Percentiles rank a stretch among this genome's conserved stretches.
phyloP scores from a whole-genome alignment of 35 echinoderm and acorn worm genomes.

The Ptychodera flava region DNA sequence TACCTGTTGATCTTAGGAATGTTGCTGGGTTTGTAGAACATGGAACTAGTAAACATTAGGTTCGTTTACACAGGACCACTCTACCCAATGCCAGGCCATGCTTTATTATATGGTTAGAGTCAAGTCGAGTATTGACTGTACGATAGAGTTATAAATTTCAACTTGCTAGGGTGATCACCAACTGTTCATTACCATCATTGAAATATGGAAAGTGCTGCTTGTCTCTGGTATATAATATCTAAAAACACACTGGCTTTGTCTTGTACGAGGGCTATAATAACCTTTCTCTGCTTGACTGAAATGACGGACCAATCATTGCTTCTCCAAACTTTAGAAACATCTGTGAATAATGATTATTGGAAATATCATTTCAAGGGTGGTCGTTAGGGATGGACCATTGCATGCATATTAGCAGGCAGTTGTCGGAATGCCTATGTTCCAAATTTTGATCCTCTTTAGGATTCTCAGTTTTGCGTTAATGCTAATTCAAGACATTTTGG shows the following conservation, averaged over 20 bases:
- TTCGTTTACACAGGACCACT: neutral
- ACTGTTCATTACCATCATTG: neutral
- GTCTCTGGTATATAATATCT: neutral
- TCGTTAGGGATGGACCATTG: no score
- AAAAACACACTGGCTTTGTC: neutral
- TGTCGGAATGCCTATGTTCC: no score
- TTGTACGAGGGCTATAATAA: neutral
- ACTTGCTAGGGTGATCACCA: no score
- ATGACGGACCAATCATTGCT: neutral
- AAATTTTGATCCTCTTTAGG: no score
- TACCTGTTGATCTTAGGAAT: no score
- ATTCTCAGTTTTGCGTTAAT: no score
- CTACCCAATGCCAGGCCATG: neutral
- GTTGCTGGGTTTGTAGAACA: no score
- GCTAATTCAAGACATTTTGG: no score
- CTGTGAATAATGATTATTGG: slow-evolving; percentile 5
- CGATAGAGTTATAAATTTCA: no score
- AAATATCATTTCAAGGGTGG: no score
- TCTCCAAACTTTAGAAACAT: neutral
- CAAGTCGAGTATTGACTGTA: no score
- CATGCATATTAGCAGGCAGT: no score
- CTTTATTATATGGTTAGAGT: neutral
- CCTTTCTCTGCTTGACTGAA: neutral
- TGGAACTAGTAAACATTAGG: neutral
- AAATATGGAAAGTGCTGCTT: neutral